Base-by-base conservation (phyloP, 1,140 invertebrate species). In the Bathynomus jamesi region DNA sequence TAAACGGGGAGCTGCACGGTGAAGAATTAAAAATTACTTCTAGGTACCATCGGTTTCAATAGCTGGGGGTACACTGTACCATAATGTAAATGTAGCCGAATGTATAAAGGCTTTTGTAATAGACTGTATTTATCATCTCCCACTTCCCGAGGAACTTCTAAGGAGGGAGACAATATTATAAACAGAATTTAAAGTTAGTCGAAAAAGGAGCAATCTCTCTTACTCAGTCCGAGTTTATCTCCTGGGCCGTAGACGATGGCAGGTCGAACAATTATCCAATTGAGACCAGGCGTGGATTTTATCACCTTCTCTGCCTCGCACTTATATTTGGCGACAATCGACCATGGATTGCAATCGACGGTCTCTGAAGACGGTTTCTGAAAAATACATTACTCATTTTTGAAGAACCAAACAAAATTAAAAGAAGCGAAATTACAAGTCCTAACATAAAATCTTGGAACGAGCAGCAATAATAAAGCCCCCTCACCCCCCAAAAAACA, bases 181-280 rank as follows among this genome's bases (percentile, higher is more conserved):
- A n/a, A n/a, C n/a, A n/a, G n/a, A n/a, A n/a, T n/a, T n/a, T n/a
- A n/a, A n/a, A n/a, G n/a, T n/a, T n/a, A n/a, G n/a, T n/a, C n/a
- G n/a, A n/a, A n/a, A n/a, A n/a, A n/a, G n/a, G n/a, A n/a, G n/a
- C n/a, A n/a, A n/a, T 29, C 11, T 71, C 21, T 84, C 87, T 86
- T 84, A 93, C 91, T 91, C 69, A 96, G 82, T 70, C 92, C 91
- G 79, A 86, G 87, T 80, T 88, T 88, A 82, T 96, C 93, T 3
- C 90, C 92, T 30, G 87, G 82, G 8, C 93, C 93, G 82, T 96
- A 96, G 0, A 95, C 91, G 75, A 93, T 87, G 17, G 90, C 92
- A 28, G 93, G 90, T 78, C 94, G 85, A 2, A 96, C 80, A 69
- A 96, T 86, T 4, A 91, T 89, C 81, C 90, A 94, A 70, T 88